phyloP scores from a whole-genome alignment of 2,113 vertebrate species.

The Bos javanicus region DNA sequence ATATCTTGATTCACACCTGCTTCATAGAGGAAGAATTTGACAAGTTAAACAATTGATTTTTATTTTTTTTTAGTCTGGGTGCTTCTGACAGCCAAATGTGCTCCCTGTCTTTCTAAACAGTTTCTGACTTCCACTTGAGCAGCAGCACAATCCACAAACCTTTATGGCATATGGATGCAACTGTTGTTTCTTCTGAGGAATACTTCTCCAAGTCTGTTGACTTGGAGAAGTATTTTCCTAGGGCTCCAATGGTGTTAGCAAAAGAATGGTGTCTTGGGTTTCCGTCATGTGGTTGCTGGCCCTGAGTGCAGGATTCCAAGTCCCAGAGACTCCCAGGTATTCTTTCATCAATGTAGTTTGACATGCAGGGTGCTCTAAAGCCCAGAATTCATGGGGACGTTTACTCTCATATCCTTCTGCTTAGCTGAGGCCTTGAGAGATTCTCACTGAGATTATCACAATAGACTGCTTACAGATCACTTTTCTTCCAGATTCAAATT shows the following conservation, averaged over 20 bases:
- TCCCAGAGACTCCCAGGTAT: not conserved
- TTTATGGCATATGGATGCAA: not conserved
- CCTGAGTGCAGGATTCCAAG: not conserved
- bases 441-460: not conserved
- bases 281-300: not conserved
- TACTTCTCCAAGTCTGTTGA: too few species aligned
- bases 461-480: not conserved
- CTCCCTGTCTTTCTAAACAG: not conserved
- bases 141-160: not conserved
- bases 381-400: not conserved
- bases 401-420: not conserved
- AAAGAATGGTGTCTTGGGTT: not conserved
- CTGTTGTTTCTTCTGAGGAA: not conserved
- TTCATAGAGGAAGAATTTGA: not conserved
- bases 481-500: not conserved
- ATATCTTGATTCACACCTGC: not conserved
- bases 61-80: not conserved
- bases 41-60: not conserved
- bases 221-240: not conserved
- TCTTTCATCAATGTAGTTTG: not conserved
- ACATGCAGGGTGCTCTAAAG: not conserved
- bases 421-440: not conserved
- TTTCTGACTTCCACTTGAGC: not conserved
- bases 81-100: not conserved
- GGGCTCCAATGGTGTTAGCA: not conserved